Evolutionary conservation across 2,797 vertebrate species (phyloP).

Genomic region (Lepus oiostolus): DNA sequence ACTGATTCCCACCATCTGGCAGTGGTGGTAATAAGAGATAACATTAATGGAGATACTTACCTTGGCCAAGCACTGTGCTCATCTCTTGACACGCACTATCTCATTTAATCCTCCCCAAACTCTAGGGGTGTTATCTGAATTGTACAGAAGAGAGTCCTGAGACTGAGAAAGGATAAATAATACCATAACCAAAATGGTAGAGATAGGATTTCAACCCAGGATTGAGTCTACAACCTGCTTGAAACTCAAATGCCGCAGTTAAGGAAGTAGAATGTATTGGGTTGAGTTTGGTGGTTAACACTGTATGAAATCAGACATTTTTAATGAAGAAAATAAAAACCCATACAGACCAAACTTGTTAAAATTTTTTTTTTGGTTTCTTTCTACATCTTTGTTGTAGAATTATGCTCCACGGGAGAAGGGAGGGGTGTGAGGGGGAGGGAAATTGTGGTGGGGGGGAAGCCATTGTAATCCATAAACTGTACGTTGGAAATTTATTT

Average conservation of each 20-base stretch:
- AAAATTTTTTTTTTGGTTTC: not conserved
- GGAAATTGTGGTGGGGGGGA: too few species aligned
- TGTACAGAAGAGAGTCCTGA: not conserved
- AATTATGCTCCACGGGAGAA: not conserved
- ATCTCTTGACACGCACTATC: constrained; percentile 6
- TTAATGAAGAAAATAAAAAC: not conserved
- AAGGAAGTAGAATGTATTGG: not conserved
- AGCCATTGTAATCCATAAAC: too few species aligned
- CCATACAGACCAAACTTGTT: not conserved
- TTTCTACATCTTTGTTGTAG: constrained; percentile 47
- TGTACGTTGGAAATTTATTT: too few species aligned
- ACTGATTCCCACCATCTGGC: not conserved
- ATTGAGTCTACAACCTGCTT: constrained; percentile 7
- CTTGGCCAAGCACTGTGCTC: not conserved
- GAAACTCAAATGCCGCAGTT: not conserved
- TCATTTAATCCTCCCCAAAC: constrained; percentile 17
- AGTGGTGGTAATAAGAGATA: not conserved
- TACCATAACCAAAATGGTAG: not conserved
- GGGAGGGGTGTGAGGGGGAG: too few species aligned
- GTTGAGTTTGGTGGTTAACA: not conserved
- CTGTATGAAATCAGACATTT: not conserved
- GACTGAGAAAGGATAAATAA: not conserved
- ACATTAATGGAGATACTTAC: not conserved
- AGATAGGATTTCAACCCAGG: not conserved
- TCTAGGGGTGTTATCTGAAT: not conserved